Evolutionary conservation across 2,113 vertebrate species (phyloP).

Genomic region (Anoura caudifer): DNA sequence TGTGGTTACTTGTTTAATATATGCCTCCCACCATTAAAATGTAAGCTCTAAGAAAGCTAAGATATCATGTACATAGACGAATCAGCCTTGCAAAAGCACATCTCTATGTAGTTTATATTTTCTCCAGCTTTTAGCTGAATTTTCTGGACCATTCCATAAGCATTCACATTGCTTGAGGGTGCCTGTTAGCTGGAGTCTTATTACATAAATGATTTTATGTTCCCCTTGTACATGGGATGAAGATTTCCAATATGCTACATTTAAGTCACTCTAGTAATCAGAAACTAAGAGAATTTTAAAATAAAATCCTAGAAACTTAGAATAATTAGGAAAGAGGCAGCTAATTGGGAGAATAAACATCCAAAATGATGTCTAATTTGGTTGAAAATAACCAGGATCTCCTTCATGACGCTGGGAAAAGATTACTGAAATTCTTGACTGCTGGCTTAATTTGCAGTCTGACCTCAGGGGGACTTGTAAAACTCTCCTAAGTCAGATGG

Average conservation of each 20-base stretch:
- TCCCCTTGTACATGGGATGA: neutral
- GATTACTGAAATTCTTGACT: slow-evolving; percentile 30
- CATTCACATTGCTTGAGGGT: neutral
- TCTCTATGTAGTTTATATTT: neutral
- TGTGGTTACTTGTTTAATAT: neutral
- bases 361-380: slow-evolving; percentile 60
- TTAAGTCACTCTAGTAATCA: neutral
- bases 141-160: neutral
- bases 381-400: slow-evolving; percentile 63
- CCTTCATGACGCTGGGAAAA: neutral
- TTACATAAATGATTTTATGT: neutral
- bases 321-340: neutral
- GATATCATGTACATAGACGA: neutral
- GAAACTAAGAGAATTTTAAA: slow-evolving; percentile 2
- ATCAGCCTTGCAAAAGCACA: neutral
- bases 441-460: slow-evolving; percentile 29
- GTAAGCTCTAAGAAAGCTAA: neutral
- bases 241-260: neutral
- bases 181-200: neutral
- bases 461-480: slow-evolving; percentile 1
- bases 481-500: neutral
- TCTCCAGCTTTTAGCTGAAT: neutral
- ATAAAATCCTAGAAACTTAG: slow-evolving; percentile 50
- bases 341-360: slow-evolving; percentile 50
- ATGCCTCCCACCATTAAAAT: neutral